Percentiles rank a stretch among this genome's conserved stretches.
Conservation (phyloP, 2,888 invertebrate species). For the Athalia cordata region DNA sequence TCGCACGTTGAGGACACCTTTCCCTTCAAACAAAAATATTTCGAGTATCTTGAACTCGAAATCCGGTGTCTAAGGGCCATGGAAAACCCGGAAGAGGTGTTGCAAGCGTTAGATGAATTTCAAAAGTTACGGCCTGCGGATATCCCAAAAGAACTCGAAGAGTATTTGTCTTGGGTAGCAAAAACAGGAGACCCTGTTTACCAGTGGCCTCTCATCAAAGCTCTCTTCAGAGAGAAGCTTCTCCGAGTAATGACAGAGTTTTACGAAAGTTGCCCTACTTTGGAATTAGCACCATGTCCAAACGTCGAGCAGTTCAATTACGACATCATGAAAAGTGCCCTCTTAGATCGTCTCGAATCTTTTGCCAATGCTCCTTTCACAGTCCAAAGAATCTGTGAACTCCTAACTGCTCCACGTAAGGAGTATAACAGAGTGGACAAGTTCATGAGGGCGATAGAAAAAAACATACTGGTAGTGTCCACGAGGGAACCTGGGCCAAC, state of each 20-base stretch:
- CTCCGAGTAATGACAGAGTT: constrained; percentile 91
- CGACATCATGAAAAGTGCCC: constrained; percentile 89
- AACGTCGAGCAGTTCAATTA: constrained; percentile 95
- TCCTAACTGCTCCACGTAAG: constrained; percentile 91
- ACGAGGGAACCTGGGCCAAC: constrained; percentile 74
- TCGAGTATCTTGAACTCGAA: constrained; percentile 17
- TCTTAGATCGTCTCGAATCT: constrained; percentile 87
- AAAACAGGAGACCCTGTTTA: constrained; percentile 96
- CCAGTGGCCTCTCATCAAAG: constrained; percentile 92
- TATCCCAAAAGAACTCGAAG: constrained; percentile 91
- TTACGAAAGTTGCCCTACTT: constrained; percentile 84
- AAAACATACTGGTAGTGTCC: constrained; percentile 91
- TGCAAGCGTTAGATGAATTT: constrained; percentile 89
- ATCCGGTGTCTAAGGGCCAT: constrained; percentile 70
- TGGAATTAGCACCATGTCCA: constrained; percentile 90
- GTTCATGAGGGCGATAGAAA: constrained; percentile 97
- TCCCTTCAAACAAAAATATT: constrained; percentile 3
- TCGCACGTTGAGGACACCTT: constrained; percentile 26
- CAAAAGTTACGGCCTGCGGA: constrained; percentile 86
- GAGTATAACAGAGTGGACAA: constrained; percentile 98
- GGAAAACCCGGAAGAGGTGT: constrained; percentile 91
- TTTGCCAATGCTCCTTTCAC: constrained; percentile 96
- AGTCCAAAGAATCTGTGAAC: constrained; percentile 95
- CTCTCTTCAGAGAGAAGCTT: constrained; percentile 91
- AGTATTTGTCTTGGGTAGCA: constrained; percentile 92